phyloP scores from a whole-genome alignment of 2,888 invertebrate genomes.

The Pollenia griseotomentosa region DNA sequence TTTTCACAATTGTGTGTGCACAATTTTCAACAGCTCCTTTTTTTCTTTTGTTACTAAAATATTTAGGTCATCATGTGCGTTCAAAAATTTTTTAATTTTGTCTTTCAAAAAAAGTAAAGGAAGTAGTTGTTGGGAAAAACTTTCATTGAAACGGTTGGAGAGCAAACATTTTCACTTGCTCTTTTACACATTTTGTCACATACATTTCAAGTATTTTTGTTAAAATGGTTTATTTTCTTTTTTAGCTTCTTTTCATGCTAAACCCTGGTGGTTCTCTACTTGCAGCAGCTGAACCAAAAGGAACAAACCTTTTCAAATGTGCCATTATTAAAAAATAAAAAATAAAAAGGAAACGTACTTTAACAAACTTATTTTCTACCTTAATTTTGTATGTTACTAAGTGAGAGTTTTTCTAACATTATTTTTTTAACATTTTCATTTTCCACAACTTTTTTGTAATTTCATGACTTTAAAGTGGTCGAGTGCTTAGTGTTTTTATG shows the following conservation, averaged over 20 bases:
- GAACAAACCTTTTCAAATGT: conserved; percentile 42
- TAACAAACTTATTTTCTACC: conserved; percentile 21
- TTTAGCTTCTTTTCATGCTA: background rate
- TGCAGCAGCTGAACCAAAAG: conserved; percentile 30
- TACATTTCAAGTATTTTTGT: conserved; percentile 3
- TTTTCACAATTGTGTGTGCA: conserved; percentile 30
- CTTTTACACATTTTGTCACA: conserved; percentile 7
- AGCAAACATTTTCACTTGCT: conserved; percentile 51
- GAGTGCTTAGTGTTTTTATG: background rate
- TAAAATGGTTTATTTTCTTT: conserved; percentile 51
- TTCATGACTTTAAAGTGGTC: background rate
- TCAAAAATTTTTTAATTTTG: conserved; percentile 7
- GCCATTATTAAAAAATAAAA: conserved; percentile 1
- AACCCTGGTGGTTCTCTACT: background rate
- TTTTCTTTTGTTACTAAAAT: background rate
- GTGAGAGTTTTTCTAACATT: background rate
- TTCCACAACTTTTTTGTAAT: background rate
- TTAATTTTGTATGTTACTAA: conserved; percentile 2
- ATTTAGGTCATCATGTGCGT: conserved; percentile 59
- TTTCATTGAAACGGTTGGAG: conserved; percentile 36
- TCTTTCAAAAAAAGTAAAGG: background rate
- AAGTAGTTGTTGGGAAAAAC: conserved; percentile 10
- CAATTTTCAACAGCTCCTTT: conserved; percentile 25
- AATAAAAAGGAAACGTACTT: background rate
- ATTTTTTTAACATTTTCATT: background rate